Evolutionary conservation across 2,888 invertebrate genomes (phyloP).

Genomic region (Platycheirus albimanus): DNA sequence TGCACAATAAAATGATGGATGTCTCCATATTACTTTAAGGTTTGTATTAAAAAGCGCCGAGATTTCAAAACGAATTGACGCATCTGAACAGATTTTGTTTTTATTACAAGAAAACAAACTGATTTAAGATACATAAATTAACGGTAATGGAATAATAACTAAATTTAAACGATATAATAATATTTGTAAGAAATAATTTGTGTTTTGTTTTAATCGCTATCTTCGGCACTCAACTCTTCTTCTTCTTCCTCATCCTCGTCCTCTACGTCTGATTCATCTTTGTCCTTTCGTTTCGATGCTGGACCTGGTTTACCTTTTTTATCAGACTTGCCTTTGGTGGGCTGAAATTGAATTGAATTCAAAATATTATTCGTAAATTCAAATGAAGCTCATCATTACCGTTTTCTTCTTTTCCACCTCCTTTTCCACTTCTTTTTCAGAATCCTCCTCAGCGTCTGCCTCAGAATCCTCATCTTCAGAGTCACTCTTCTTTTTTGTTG

Average conservation of each 20-base stretch:
- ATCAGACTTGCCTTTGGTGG: neutral
- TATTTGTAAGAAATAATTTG: neutral
- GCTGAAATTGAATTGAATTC: neutral
- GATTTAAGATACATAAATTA: conserved; percentile 30
- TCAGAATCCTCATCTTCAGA: too few species aligned
- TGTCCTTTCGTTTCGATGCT: conserved; percentile 1
- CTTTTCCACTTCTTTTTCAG: neutral
- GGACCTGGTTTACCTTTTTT: neutral
- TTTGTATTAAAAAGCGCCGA: too few species aligned
- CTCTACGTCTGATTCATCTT: conserved; percentile 79
- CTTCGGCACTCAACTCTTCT: conserved; percentile 80
- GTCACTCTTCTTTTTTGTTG: too few species aligned
- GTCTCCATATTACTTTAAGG: too few species aligned
- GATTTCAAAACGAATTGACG: too few species aligned
- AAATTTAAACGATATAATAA: conserved; percentile 29
- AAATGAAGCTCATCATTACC: neutral
- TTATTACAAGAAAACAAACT: conserved; percentile 4
- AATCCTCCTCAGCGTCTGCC: neutral
- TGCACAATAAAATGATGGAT: too few species aligned
- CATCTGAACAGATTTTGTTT: neutral
- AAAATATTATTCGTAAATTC: neutral
- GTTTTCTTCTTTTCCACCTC: neutral
- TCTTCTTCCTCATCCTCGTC: conserved; percentile 79
- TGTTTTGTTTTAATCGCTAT: conserved; percentile 78
- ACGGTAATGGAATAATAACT: conserved; percentile 49